Percentiles rank a stretch among this genome's conserved stretches.
Evolutionary conservation across 2,888 invertebrate genomes (phyloP).

Genomic region (Pycnomerus fuliginosus): DNA sequence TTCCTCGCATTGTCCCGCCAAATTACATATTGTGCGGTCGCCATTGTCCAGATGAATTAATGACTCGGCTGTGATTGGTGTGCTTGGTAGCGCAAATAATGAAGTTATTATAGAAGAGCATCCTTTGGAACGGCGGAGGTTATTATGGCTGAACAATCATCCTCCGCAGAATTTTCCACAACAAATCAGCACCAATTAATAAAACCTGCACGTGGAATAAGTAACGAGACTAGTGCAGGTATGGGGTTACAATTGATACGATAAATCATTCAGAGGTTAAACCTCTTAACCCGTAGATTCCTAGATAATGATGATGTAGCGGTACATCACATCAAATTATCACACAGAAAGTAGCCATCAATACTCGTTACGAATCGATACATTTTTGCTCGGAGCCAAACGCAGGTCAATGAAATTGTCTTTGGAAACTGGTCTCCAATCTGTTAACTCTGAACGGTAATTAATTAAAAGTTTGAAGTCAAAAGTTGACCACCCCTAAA

Average conservation of each 20-base stretch:
- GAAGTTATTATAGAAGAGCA: constrained; percentile 39
- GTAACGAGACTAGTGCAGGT: too few species aligned
- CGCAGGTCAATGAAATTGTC: too few species aligned
- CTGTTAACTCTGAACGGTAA: too few species aligned
- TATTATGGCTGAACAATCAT: background rate
- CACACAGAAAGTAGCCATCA: constrained; percentile 42
- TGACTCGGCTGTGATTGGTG: constrained; percentile 35
- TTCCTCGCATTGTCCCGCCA: constrained; percentile 35
- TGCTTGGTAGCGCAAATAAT: constrained; percentile 42
- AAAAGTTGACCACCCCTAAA: constrained; percentile 14
- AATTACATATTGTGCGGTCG: constrained; percentile 38
- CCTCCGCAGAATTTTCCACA: background rate
- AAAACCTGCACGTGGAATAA: background rate
- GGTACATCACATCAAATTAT: constrained; percentile 43
- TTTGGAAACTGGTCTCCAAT: too few species aligned
- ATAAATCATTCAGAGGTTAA: constrained; percentile 33
- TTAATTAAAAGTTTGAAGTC: too few species aligned
- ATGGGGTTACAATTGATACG: background rate
- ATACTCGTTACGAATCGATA: constrained; percentile 40
- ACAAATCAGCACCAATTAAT: background rate
- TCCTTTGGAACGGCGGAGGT: constrained; percentile 36
- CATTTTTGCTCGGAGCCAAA: constrained; percentile 6
- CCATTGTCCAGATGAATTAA: constrained; percentile 38
- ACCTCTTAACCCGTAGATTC: constrained; percentile 46
- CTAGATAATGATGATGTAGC: constrained; percentile 45